These are phyloP conservation scores for Zosterops hypoxanthus DNA, from an alignment of 2,113 vertebrate species.

Conservation along the genomic window DNA sequence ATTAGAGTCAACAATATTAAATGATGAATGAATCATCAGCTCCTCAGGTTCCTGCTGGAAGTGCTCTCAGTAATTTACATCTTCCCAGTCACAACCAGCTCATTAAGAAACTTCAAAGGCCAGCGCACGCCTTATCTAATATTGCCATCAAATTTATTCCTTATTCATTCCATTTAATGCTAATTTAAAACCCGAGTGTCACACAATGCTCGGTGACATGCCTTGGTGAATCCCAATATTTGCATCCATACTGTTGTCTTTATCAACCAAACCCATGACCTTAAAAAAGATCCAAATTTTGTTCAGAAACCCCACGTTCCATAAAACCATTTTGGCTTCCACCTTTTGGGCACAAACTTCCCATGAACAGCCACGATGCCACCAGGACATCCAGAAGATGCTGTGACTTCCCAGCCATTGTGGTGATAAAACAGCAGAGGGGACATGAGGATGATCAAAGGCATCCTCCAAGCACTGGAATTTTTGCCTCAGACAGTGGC, in stretches of 20 bases:
- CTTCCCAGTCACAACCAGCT: constrained; percentile 26
- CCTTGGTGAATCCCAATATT: background rate
- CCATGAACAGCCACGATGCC: background rate
- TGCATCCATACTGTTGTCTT: background rate
- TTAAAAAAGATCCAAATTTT: background rate
- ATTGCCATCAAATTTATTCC: constrained; percentile 35
- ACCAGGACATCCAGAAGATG: background rate
- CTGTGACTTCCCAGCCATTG: background rate
- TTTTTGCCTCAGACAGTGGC: background rate
- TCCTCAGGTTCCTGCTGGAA: constrained; percentile 51
- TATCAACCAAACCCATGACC: background rate
- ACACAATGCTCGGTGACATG: background rate
- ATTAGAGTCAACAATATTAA: constrained; percentile 52
- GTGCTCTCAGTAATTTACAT: constrained; percentile 11
- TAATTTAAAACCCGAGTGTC: constrained; percentile 16
- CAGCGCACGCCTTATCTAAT: constrained; percentile 21
- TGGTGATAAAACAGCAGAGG: background rate
- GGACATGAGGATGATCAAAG: background rate
- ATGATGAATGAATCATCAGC: constrained; percentile 46
- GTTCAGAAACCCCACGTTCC: background rate
- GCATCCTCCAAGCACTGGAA: background rate
- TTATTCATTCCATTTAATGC: background rate
- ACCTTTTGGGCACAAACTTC: background rate
- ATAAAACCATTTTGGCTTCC: background rate
- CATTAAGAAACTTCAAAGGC: constrained; percentile 46